Percentiles rank a stretch among this genome's conserved stretches.
These are phyloP conservation scores for Fabriciana adippe DNA, from an alignment of 2,888 invertebrate genomes.

Conservation along the genomic window DNA sequence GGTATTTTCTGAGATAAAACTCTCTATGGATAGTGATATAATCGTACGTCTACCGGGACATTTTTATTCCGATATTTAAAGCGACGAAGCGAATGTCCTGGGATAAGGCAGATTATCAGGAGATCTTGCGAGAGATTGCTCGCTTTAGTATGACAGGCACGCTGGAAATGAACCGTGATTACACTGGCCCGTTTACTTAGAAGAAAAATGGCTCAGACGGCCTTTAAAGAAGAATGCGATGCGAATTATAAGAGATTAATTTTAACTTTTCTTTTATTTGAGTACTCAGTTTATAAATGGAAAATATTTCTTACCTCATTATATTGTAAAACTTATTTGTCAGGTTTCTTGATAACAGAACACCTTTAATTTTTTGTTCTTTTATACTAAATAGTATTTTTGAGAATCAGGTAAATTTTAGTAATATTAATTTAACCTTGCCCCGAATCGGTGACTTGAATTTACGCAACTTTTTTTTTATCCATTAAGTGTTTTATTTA, in stretches of 20 bases:
- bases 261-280: slow-evolving; percentile 22
- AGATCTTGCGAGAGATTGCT: slow-evolving; percentile 37
- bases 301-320: slow-evolving; percentile 22
- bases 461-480: slow-evolving; percentile 7
- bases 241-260: slow-evolving; percentile 35
- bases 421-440: slow-evolving; percentile 9
- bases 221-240: slow-evolving; percentile 34
- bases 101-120: slow-evolving; percentile 36
- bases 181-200: slow-evolving; percentile 35
- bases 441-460: slow-evolving; percentile 2
- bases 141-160: slow-evolving; percentile 37
- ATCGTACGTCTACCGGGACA: neutral
- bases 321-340: slow-evolving; percentile 21
- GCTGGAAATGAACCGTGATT: slow-evolving; percentile 40
- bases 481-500: slow-evolving; percentile 9
- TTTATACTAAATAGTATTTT: slow-evolving; percentile 9
- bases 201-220: slow-evolving; percentile 37
- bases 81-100: slow-evolving; percentile 28
- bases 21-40: neutral
- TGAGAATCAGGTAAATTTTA: slow-evolving; percentile 17
- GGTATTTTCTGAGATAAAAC: neutral
- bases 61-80: slow-evolving; percentile 30
- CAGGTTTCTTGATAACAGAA: slow-evolving; percentile 13
- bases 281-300: slow-evolving; percentile 9
- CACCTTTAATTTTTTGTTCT: slow-evolving; percentile 20